Evolutionary conservation across 1,140 invertebrate genomes (phyloP).

Genomic region (Oryctes rhinoceros): DNA sequence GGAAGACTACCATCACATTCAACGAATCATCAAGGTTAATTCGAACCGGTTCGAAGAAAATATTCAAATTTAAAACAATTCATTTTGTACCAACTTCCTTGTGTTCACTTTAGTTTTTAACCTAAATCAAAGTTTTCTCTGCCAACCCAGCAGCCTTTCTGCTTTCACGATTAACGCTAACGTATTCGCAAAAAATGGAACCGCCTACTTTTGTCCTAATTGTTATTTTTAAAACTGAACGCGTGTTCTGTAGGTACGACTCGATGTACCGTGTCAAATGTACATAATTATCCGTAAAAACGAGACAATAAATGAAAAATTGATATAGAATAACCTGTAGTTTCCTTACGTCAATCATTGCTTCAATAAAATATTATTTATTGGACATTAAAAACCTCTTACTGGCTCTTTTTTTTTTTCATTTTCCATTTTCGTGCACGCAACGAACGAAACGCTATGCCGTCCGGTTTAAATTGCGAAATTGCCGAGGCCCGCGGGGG

Average conservation of each 20-base stretch:
- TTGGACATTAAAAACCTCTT: background rate
- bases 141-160: background rate
- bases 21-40: too few species aligned
- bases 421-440: background rate
- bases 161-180: background rate
- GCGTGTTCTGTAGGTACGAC: too few species aligned
- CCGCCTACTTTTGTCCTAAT: constrained; percentile 3
- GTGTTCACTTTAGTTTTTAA: background rate
- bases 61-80: too few species aligned
- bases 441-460: background rate
- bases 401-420: too few species aligned
- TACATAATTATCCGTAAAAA: too few species aligned
- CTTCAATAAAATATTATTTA: background rate
- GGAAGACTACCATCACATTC: too few species aligned
- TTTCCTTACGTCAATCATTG: background rate
- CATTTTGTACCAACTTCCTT: too few species aligned
- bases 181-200: background rate
- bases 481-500: background rate
- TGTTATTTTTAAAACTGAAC: background rate
- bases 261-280: too few species aligned
- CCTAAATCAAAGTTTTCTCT: background rate
- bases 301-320: too few species aligned
- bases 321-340: too few species aligned
- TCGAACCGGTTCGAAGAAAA: too few species aligned
- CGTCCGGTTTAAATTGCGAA: background rate